A percentile compares a stretch with the other conserved stretches of the same genome.
Conservation (phyloP, 2,797 vertebrate genomes). For the Macrochelys suwanniensis region DNA sequence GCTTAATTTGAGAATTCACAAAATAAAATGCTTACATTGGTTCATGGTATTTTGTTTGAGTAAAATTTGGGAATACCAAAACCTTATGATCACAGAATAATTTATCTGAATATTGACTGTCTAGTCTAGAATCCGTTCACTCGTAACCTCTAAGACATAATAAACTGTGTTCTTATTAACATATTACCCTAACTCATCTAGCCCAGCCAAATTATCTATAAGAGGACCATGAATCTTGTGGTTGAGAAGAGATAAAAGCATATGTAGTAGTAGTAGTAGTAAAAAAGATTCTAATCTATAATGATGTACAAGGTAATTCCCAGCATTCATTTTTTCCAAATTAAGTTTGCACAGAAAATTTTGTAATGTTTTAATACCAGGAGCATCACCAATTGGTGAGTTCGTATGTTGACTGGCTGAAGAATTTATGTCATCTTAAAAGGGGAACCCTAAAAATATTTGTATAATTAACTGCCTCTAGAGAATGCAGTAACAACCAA, state of each 20-base stretch:
- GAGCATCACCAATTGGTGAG: neutral
- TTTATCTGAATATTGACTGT: constrained; percentile 21
- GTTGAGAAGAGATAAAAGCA: neutral
- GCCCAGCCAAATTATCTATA: neutral
- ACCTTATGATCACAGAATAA: neutral
- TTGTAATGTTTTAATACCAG: neutral
- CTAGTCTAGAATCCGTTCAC: neutral
- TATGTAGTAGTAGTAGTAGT: neutral
- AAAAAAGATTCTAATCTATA: neutral
- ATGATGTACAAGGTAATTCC: neutral
- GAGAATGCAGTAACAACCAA: neutral
- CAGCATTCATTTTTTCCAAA: neutral
- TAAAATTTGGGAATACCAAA: constrained; percentile 49
- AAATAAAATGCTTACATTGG: constrained; percentile 40
- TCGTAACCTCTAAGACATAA: neutral
- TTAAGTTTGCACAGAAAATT: neutral
- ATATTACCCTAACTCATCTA: neutral
- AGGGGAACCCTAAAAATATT: neutral
- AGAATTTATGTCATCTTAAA: neutral
- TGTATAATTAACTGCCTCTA: neutral
- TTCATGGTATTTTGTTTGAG: constrained; percentile 34
- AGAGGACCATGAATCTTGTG: neutral
- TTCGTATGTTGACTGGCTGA: neutral
- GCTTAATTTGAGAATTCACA: constrained; percentile 40
- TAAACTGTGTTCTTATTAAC: neutral